These are phyloP conservation scores for Pseudoips prasinana DNA, from an alignment of 2,888 invertebrate genomes.

Conservation along the genomic window DNA sequence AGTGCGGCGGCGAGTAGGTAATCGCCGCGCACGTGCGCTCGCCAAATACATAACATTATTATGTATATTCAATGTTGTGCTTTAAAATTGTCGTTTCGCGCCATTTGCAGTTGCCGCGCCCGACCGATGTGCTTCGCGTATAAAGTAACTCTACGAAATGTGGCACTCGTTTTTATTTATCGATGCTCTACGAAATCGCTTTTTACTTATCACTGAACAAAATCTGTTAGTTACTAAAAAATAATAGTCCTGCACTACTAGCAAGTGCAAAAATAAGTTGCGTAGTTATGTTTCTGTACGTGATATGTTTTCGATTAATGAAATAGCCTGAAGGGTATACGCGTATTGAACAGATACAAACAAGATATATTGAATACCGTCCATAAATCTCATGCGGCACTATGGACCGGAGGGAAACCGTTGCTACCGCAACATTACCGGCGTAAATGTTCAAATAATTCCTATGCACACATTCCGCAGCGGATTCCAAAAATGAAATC, in stretches of 20 bases:
- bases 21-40: slow-evolving; percentile 72
- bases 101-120: slow-evolving; percentile 69
- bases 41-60: slow-evolving; percentile 61
- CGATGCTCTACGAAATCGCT: slow-evolving; percentile 48
- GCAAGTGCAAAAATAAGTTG: slow-evolving; percentile 23
- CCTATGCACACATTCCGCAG: slow-evolving; percentile 44
- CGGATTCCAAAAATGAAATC: slow-evolving; percentile 48
- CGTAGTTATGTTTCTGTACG: slow-evolving; percentile 18
- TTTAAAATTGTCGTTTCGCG: slow-evolving; percentile 78
- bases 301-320: slow-evolving; percentile 44
- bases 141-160: slow-evolving; percentile 69
- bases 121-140: slow-evolving; percentile 67
- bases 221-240: slow-evolving; percentile 32
- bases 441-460: slow-evolving; percentile 57
- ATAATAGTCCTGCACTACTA: slow-evolving; percentile 16
- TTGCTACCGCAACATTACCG: slow-evolving; percentile 47
- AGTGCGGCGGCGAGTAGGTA: slow-evolving; percentile 57
- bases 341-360: slow-evolving; percentile 42
- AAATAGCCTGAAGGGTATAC: slow-evolving; percentile 31
- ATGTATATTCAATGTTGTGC: slow-evolving; percentile 74
- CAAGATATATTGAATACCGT: slow-evolving; percentile 55
- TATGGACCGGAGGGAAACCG: slow-evolving; percentile 46
- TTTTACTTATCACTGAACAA: slow-evolving; percentile 46
- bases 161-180: slow-evolving; percentile 61
- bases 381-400: slow-evolving; percentile 49